Base-by-base conservation (phyloP, 2,888 invertebrate genomes). In the Psylliodes chrysocephalus region DNA sequence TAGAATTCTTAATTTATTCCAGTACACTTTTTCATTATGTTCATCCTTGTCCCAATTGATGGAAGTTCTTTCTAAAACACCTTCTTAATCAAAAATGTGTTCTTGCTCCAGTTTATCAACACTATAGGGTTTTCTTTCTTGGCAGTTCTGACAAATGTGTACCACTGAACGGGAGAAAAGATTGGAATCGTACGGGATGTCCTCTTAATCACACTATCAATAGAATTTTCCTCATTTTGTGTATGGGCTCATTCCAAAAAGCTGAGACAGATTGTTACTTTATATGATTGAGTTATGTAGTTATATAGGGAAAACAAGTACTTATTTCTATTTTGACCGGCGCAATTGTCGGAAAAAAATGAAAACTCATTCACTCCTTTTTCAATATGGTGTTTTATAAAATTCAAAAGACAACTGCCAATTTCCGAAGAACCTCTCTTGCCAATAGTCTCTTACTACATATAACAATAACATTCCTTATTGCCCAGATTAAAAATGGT, bases 341-440 rank as follows among this genome's bases (percentile, higher is more conserved):
- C 8, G 19, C 64, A 67, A 28, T 66, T 63, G 18, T 63, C 60
- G n/a, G 63, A 66, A 47, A 22, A 66, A 17, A 63, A 66, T 8
- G 25, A 54, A 46, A 63, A 51, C 5, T 51, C 33, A 2, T 19
- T 47, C 6, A 25, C 12, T 35, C 35, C 35, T 3, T n/a, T 35
- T 4, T n/a, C 2, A 35, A 35, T 7, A 6, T 35, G 35, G 3
- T 35, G 35, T n/a, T 35, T n/a, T 7, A 35, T 35, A 35, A 35
- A 35, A 4, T 7, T 6, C 2, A 35, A n/a, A n/a, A 35, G 35
- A n/a, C 66, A 64, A 51, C 65, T 67, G 4, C 67, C 65, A 33
- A 69, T 69, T 63, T 69, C 69, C 15, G 53, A 57, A 1, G 54
- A 10, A 3, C 67, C 65, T 47, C 67, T 64, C 56, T 55, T 68